These are phyloP conservation scores for Lamellibrachia columna DNA, from an alignment of 2,888 invertebrate genomes.

Conservation along the genomic window DNA sequence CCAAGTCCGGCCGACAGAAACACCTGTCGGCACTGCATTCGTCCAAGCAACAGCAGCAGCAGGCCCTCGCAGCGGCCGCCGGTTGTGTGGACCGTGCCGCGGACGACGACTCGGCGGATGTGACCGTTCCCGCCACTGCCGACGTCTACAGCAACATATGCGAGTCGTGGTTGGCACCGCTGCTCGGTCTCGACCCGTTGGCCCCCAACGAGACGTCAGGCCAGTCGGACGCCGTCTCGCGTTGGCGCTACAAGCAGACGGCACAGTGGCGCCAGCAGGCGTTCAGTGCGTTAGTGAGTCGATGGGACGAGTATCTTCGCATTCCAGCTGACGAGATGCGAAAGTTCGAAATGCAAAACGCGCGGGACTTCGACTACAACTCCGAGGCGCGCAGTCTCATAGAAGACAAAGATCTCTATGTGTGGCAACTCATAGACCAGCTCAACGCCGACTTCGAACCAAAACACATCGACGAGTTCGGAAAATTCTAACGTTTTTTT, in stretches of 20 bases:
- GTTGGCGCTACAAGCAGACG: constrained; percentile 16
- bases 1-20: neutral
- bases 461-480: neutral
- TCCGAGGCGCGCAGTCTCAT: neutral
- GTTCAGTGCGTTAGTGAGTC: neutral
- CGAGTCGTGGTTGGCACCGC: neutral
- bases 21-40: neutral
- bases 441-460: neutral
- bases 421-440: constrained; percentile 16
- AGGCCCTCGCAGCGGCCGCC: neutral
- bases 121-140: neutral
- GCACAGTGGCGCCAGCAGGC: constrained; percentile 11
- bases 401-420: neutral
- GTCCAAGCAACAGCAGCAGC: neutral
- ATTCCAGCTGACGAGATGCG: neutral
- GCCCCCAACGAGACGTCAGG: neutral
- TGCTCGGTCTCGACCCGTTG: neutral
- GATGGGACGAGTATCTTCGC: neutral
- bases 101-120: neutral
- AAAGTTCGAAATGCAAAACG: neutral
- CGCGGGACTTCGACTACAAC: neutral
- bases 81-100: neutral
- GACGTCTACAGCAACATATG: neutral
- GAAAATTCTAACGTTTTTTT: neutral
- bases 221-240: neutral